A percentile compares a stretch with the other conserved stretches of the same genome.
Evolutionary conservation across 64 coral and sea anemone genomes (phyloP).

Genomic region (Porites australiensis): DNA sequence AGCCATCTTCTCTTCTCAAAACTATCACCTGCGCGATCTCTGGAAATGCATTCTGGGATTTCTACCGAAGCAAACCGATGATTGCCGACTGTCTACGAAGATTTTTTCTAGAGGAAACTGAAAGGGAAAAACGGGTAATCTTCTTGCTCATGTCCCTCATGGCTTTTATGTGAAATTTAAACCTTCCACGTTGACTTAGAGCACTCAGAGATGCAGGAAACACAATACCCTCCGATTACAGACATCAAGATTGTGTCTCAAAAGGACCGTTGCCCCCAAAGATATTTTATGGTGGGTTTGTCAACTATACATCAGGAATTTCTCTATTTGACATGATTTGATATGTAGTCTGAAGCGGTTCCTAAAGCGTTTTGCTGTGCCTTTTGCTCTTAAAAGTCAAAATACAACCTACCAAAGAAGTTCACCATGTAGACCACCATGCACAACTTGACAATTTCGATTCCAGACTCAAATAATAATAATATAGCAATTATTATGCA

Average conservation of each 20-base stretch:
- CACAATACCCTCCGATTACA: slow-evolving; percentile 36
- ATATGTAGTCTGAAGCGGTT: background rate
- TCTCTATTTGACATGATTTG: background rate
- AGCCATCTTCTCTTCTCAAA: slow-evolving; percentile 97
- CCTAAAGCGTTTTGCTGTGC: too few species aligned
- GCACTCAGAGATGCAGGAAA: background rate
- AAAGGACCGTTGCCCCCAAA: slow-evolving; percentile 63
- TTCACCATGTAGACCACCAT: too few species aligned
- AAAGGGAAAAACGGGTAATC: too few species aligned
- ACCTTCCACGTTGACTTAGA: too few species aligned
- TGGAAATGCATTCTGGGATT: slow-evolving; percentile 18
- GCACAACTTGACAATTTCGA: too few species aligned
- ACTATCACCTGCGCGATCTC: slow-evolving; percentile 21
- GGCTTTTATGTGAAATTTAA: too few species aligned
- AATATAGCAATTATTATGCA: too few species aligned
- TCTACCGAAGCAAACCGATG: background rate
- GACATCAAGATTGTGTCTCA: slow-evolving; percentile 82
- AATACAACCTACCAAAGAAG: too few species aligned
- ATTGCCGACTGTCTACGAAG: background rate
- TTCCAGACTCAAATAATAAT: too few species aligned
- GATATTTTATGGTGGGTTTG: slow-evolving; percentile 67
- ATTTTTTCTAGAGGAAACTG: too few species aligned
- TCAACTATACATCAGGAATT: background rate
- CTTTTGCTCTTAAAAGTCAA: too few species aligned
- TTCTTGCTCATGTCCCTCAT: too few species aligned